Conservation (phyloP, 2,113 vertebrate genomes). For the Corythoichthys intestinalis region DNA sequence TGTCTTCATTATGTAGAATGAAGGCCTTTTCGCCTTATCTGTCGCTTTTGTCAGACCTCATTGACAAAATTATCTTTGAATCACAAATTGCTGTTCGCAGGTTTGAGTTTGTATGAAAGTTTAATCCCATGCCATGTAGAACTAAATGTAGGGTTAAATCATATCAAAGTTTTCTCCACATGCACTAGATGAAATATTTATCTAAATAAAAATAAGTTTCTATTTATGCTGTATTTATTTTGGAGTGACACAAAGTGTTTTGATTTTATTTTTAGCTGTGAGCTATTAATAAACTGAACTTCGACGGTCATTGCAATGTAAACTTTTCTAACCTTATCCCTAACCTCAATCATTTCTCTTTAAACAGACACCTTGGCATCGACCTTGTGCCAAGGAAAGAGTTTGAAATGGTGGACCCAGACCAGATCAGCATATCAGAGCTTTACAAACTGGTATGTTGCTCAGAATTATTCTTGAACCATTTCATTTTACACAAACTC, state of each 20-base stretch:
- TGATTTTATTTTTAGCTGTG: not conserved
- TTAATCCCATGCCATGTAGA: too few relatives aligned
- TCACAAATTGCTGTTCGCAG: too few relatives aligned
- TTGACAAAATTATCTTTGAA: too few relatives aligned
- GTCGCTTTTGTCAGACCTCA: too few relatives aligned
- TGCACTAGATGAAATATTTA: too few relatives aligned
- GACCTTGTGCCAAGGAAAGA: constrained; percentile 96
- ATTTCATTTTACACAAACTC: constrained; percentile 7
- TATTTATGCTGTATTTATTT: too few relatives aligned
- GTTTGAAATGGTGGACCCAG: constrained; percentile 95
- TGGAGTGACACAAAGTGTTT: not conserved
- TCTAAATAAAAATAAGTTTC: too few relatives aligned
- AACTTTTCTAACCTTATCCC: not conserved
- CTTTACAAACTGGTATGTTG: constrained; percentile 93
- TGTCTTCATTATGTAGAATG: too few relatives aligned
- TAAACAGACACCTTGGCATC: constrained; percentile 85
- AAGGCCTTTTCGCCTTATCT: too few relatives aligned
- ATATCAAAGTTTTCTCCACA: too few relatives aligned
- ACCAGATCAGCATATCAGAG: constrained; percentile 95
- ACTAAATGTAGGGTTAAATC: too few relatives aligned
- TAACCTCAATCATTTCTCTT: constrained; percentile 12
- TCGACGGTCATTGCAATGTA: not conserved
- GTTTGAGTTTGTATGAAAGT: too few relatives aligned
- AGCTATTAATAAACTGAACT: not conserved
- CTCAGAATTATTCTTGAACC: constrained; percentile 15